phyloP scores from a whole-genome alignment of 2,113 vertebrate species.

The Barbus barbus region DNA sequence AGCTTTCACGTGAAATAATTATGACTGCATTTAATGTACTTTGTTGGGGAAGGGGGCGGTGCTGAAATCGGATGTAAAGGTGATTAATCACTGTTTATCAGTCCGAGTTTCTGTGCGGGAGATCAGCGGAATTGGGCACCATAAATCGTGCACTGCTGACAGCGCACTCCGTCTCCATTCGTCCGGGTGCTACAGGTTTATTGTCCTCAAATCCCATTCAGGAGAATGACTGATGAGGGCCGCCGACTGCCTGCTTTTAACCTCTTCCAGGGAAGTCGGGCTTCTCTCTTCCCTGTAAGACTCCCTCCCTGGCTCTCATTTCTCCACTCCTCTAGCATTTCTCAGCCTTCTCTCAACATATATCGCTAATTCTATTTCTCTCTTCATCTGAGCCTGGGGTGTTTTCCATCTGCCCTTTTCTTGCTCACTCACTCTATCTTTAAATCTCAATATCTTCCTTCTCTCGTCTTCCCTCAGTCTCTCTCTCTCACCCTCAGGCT shows the following conservation, averaged over 20 bases:
- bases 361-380: slow-evolving; percentile 33
- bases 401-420: slow-evolving; percentile 44
- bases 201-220: slow-evolving; percentile 84
- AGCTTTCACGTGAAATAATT: slow-evolving; percentile 71
- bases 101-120: slow-evolving; percentile 79
- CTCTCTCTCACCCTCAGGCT: not conserved
- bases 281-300: slow-evolving; percentile 45
- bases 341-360: slow-evolving; percentile 3
- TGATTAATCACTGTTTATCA: slow-evolving; percentile 87
- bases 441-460: slow-evolving; percentile 11
- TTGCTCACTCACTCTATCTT: slow-evolving; percentile 21
- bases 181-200: slow-evolving; percentile 81
- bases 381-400: slow-evolving; percentile 35
- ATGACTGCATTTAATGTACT: slow-evolving; percentile 77
- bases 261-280: slow-evolving; percentile 60
- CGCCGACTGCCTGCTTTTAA: slow-evolving; percentile 65
- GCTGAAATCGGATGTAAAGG: slow-evolving; percentile 70
- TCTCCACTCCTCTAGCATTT: slow-evolving; percentile 23
- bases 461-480: not conserved
- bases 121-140: slow-evolving; percentile 81
- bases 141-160: slow-evolving; percentile 79
- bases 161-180: slow-evolving; percentile 82
- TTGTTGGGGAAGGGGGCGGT: slow-evolving; percentile 70
- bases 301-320: slow-evolving; percentile 42
- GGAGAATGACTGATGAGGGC: slow-evolving; percentile 82